Conservation (phyloP, 2,888 invertebrate genomes). For the Tenthredo distinguenda region DNA sequence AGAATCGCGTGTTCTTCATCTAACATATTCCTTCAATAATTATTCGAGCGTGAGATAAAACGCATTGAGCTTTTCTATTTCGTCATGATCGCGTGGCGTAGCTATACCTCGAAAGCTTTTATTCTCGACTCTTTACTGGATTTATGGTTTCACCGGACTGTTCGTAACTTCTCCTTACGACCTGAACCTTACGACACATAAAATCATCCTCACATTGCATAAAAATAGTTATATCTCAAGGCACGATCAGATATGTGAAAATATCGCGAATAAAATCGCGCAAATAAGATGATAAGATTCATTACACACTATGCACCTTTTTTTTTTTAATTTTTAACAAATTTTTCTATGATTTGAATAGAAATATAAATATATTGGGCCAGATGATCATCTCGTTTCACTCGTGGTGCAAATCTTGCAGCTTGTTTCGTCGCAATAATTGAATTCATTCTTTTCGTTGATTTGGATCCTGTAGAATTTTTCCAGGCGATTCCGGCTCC, state of each 20-base stretch:
- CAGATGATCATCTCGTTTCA: too few relatives aligned
- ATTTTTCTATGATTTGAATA: background rate
- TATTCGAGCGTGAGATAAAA: constrained; percentile 30
- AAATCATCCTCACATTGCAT: constrained; percentile 24
- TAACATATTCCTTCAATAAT: background rate
- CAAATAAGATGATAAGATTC: background rate
- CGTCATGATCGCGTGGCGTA: constrained; percentile 6
- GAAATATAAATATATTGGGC: background rate
- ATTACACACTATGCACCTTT: background rate
- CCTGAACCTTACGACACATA: constrained; percentile 36
- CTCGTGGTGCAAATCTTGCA: background rate
- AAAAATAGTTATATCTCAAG: constrained; percentile 1
- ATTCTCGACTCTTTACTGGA: constrained; percentile 12
- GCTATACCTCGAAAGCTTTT: constrained; percentile 10
- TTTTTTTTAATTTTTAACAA: background rate
- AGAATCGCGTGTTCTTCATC: background rate
- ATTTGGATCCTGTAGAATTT: background rate
- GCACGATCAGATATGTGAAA: background rate
- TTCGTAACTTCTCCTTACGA: constrained; percentile 3
- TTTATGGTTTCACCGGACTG: constrained; percentile 14
- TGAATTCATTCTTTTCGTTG: background rate
- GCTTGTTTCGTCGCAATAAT: background rate
- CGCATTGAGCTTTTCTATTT: constrained; percentile 28
- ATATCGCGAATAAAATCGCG: background rate
- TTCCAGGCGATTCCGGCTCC: background rate